phyloP scores from a whole-genome alignment of 2,888 invertebrate species.

The Caradrina clavipalpis region DNA sequence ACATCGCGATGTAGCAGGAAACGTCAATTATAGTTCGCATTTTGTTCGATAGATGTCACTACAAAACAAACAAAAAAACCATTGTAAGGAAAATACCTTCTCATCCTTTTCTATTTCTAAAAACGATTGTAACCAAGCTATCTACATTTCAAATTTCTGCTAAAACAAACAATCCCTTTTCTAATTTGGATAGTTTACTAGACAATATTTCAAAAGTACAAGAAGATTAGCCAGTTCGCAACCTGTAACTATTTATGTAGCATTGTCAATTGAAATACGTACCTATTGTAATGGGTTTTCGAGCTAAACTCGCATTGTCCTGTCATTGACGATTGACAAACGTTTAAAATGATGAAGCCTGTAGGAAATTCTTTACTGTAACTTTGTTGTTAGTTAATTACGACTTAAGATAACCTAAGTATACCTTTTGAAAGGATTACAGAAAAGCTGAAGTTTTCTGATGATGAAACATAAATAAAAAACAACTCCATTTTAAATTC shows the following conservation, averaged over 20 bases:
- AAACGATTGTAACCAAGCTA: not conserved
- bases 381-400: not conserved
- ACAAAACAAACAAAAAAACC: too few relatives aligned
- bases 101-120: too few relatives aligned
- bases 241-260: slow-evolving; percentile 56
- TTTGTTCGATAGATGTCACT: too few relatives aligned
- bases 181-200: not conserved
- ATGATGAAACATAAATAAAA: slow-evolving; percentile 11
- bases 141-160: too few relatives aligned
- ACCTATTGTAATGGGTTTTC: slow-evolving; percentile 26
- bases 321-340: slow-evolving; percentile 25
- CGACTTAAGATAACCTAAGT: not conserved
- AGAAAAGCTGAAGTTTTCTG: slow-evolving; percentile 8
- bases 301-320: slow-evolving; percentile 30
- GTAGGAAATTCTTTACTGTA: slow-evolving; percentile 7
- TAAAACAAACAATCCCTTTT: not conserved
- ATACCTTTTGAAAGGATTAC: not conserved
- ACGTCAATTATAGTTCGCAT: too few relatives aligned
- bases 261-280: slow-evolving; percentile 35
- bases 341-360: not conserved
- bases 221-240: slow-evolving; percentile 15
- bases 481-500: slow-evolving; percentile 24
- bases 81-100: too few relatives aligned
- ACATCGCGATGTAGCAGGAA: too few relatives aligned
- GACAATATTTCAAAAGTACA: slow-evolving; percentile 12